Conservation (phyloP, 1,140 invertebrate species). For the Apolygus lucorum region DNA sequence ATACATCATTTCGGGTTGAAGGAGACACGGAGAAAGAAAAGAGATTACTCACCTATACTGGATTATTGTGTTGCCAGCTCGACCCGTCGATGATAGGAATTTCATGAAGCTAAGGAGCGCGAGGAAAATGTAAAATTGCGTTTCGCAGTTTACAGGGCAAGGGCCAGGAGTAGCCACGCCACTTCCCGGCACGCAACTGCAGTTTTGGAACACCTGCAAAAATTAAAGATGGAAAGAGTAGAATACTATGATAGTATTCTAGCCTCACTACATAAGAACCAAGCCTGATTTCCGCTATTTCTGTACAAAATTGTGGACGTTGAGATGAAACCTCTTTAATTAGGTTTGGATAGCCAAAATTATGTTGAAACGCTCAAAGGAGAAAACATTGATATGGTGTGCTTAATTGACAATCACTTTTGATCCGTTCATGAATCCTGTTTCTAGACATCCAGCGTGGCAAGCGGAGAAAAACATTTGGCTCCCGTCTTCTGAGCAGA, state of each 20-base stretch:
- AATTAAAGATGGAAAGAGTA: constrained; percentile 25
- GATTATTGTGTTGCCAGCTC: constrained; percentile 35
- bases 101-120: constrained; percentile 30
- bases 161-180: constrained; percentile 29
- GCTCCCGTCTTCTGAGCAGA: constrained; percentile 49
- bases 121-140: constrained; percentile 34
- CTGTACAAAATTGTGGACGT: constrained; percentile 33
- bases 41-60: constrained; percentile 34
- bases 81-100: constrained; percentile 34
- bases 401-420: constrained; percentile 26
- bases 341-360: constrained; percentile 31
- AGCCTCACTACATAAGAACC: not conserved
- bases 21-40: not conserved
- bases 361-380: constrained; percentile 37
- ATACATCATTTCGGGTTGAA: not conserved
- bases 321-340: constrained; percentile 26
- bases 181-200: constrained; percentile 31
- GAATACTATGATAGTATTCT: constrained; percentile 31
- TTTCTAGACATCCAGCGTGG: constrained; percentile 54
- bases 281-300: constrained; percentile 13
- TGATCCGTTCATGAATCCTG: constrained; percentile 36
- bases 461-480: constrained; percentile 60
- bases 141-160: constrained; percentile 34
- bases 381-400: too few species aligned
- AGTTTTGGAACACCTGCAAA: constrained; percentile 41